phyloP scores from a whole-genome alignment of 2,888 invertebrate genomes.

The Andrena haemorrhoa region DNA sequence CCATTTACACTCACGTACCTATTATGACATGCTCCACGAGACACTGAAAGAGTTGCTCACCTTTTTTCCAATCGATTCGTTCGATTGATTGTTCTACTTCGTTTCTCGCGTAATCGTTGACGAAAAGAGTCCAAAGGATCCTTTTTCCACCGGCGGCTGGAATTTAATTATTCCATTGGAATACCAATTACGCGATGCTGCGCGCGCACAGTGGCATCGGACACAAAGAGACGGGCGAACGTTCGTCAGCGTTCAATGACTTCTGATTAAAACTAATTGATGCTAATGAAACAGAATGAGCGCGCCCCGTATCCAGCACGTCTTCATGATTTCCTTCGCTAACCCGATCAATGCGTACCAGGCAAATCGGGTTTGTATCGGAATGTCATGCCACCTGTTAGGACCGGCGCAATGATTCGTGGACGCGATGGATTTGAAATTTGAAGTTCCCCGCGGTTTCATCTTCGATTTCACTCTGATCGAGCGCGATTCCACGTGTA shows the following conservation, averaged over 20 bases:
- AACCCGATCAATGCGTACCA: constrained; percentile 4
- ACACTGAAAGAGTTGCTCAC: too few relatives aligned
- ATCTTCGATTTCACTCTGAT: neutral
- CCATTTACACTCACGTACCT: too few relatives aligned
- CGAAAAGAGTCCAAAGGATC: neutral
- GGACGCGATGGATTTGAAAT: neutral
- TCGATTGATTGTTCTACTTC: too few relatives aligned
- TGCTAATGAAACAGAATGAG: constrained; percentile 25
- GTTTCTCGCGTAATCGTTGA: too few relatives aligned
- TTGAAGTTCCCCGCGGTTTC: neutral
- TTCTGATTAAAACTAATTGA: constrained; percentile 35
- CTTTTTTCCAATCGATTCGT: too few relatives aligned
- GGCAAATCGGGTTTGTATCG: neutral
- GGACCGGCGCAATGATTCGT: neutral
- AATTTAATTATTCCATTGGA: constrained; percentile 21
- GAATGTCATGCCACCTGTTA: constrained; percentile 36
- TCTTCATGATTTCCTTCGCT: constrained; percentile 39
- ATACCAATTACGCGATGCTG: neutral
- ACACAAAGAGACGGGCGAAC: constrained; percentile 4
- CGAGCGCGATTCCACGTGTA: neutral
- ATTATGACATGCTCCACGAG: too few relatives aligned
- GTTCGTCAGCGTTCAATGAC: constrained; percentile 22
- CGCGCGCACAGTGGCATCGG: neutral
- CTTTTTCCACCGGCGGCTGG: neutral
- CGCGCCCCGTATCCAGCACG: neutral